A percentile compares a stretch with the other conserved stretches of the same genome.
phyloP scores from a whole-genome alignment of 2,113 vertebrate genomes.

The Coptodon rendalli region DNA sequence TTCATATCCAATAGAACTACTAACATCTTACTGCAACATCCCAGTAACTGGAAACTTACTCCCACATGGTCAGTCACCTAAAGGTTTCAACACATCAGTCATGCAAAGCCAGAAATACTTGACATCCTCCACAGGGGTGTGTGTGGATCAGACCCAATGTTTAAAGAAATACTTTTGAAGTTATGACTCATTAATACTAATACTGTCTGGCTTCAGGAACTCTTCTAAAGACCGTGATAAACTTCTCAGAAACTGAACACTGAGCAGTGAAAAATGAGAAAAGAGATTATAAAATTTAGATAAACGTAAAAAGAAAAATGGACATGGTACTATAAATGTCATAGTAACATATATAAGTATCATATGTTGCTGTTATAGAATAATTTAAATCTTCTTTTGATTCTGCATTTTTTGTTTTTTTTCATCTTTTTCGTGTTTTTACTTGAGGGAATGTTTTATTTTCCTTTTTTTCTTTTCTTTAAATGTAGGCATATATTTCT shows the following conservation, averaged over 20 bases:
- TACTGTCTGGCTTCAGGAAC: not conserved
- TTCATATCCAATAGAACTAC: not conserved
- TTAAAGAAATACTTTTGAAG: not conserved
- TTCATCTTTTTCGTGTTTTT: not conserved
- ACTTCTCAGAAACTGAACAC: not conserved
- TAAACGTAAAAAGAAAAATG: not conserved
- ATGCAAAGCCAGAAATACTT: not conserved
- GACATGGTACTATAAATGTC: not conserved
- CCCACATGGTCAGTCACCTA: not conserved
- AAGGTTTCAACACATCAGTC: not conserved
- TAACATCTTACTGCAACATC: not conserved
- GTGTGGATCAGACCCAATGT: not conserved
- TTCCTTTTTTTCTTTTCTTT: not conserved
- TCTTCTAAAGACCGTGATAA: not conserved
- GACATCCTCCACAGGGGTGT: fast-evolving
- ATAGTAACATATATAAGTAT: not conserved
- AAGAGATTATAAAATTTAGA: not conserved
- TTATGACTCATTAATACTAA: not conserved
- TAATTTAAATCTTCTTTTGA: not conserved
- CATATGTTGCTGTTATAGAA: not conserved
- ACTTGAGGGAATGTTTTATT: not conserved
- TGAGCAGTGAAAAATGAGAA: not conserved
- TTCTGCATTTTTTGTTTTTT: not conserved
- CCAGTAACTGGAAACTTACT: not conserved
- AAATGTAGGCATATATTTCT: not conserved